phyloP scores from a whole-genome alignment of 2,888 invertebrate genomes.

The Nowickia ferox region DNA sequence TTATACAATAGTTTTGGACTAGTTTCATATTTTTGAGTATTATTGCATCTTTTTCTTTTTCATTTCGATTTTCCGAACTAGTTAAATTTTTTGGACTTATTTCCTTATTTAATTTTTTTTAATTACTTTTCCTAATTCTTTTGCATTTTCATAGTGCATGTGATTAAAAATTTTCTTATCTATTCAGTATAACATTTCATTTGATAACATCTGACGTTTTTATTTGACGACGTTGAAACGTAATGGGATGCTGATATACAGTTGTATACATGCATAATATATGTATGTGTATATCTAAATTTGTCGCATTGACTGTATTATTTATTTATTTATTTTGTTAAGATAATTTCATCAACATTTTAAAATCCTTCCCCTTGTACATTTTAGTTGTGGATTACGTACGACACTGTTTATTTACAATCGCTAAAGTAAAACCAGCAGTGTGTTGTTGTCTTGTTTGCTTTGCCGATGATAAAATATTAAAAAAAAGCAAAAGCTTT shows the following conservation, averaged over 20 bases:
- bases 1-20: no score
- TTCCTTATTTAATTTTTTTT: not conserved
- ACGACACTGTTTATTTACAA: conserved; percentile 16
- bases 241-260: not conserved
- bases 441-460: not conserved
- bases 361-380: conserved; percentile 10
- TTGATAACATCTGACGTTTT: conserved; percentile 31
- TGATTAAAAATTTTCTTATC: conserved; percentile 28
- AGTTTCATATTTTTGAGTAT: no score
- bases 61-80: no score
- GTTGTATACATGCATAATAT: no score
- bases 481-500: not conserved
- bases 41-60: no score
- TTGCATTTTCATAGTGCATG: not conserved
- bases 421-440: not conserved
- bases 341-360: conserved; percentile 14
- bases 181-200: not conserved
- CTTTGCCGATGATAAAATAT: conserved; percentile 11
- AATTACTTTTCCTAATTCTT: not conserved
- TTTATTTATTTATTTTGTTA: conserved; percentile 21
- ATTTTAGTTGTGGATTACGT: not conserved
- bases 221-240: not conserved
- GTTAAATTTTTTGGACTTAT: no score
- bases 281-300: not conserved
- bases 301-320: not conserved